phyloP scores from a whole-genome alignment of 2,113 vertebrate species.

The Arenaria interpres region DNA sequence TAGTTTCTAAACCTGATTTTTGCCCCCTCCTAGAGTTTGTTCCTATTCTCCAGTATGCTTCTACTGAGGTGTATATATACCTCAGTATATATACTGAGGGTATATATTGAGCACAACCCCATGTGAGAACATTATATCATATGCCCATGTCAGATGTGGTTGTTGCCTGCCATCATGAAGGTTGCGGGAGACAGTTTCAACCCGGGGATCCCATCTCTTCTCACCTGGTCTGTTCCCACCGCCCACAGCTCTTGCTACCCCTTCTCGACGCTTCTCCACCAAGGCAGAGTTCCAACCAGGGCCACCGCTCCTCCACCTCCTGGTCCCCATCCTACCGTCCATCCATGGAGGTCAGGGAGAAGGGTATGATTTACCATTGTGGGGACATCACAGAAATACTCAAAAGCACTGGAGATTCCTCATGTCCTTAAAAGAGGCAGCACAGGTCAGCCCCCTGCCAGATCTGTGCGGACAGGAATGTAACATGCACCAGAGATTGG shows the following conservation, averaged over 20 bases:
- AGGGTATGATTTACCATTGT: not conserved
- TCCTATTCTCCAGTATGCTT: not conserved
- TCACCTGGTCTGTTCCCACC: not conserved
- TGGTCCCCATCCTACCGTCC: not conserved
- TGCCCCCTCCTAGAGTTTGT: not conserved
- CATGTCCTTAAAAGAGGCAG: not conserved
- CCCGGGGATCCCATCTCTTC: not conserved
- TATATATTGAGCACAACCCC: not conserved
- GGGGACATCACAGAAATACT: not conserved
- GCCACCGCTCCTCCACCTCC: not conserved
- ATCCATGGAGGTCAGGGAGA: not conserved
- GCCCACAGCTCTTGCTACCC: not conserved
- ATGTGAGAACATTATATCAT: accelerated
- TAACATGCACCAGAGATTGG: not conserved
- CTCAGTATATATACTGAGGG: not conserved
- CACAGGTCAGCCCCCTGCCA: not conserved
- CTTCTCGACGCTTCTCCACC: not conserved
- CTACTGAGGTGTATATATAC: not conserved
- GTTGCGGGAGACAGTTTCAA: not conserved
- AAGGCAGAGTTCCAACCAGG: not conserved
- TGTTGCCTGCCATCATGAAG: not conserved
- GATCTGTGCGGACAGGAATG: not conserved
- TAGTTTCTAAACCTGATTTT: not conserved
- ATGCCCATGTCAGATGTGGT: not conserved
- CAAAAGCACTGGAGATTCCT: not conserved